These are phyloP conservation scores for Centropristis striata DNA, from an alignment of 2,113 vertebrate genomes.

Conservation along the genomic window DNA sequence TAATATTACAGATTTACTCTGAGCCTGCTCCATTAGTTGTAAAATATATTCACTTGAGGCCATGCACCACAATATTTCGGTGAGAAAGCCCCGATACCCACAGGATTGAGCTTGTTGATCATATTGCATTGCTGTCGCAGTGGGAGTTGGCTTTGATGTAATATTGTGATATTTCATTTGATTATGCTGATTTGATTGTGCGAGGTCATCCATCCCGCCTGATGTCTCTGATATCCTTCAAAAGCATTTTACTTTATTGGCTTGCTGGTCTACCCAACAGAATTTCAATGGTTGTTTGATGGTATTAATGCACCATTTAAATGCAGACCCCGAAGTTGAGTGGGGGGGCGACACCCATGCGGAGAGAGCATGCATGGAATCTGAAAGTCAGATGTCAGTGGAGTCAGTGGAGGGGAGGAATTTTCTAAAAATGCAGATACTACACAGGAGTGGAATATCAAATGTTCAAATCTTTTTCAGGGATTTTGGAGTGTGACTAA, in stretches of 20 bases:
- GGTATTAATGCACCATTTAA: constrained; percentile 90
- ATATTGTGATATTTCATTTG: constrained; percentile 93
- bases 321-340: constrained; percentile 84
- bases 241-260: constrained; percentile 93
- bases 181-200: constrained; percentile 93
- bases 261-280: constrained; percentile 87
- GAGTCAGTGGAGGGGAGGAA: constrained; percentile 86
- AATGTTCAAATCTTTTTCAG: constrained; percentile 64
- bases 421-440: constrained; percentile 80
- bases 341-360: constrained; percentile 81
- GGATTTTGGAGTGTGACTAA: constrained; percentile 49
- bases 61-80: constrained; percentile 33
- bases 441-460: constrained; percentile 70
- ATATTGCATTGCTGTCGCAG: constrained; percentile 89
- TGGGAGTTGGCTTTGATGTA: constrained; percentile 90
- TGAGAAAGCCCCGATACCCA: constrained; percentile 53
- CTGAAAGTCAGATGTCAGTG: constrained; percentile 89
- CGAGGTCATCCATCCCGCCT: constrained; percentile 90
- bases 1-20: constrained; percentile 2
- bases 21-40: constrained; percentile 5
- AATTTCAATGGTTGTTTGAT: constrained; percentile 95
- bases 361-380: constrained; percentile 86
- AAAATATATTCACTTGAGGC: constrained; percentile 30
- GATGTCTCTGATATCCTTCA: constrained; percentile 92
- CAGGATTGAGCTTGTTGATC: constrained; percentile 87